A percentile compares a stretch with the other conserved stretches of the same genome.
phyloP scores from a whole-genome alignment of 2,888 invertebrate genomes.

The Elmis aenea region DNA sequence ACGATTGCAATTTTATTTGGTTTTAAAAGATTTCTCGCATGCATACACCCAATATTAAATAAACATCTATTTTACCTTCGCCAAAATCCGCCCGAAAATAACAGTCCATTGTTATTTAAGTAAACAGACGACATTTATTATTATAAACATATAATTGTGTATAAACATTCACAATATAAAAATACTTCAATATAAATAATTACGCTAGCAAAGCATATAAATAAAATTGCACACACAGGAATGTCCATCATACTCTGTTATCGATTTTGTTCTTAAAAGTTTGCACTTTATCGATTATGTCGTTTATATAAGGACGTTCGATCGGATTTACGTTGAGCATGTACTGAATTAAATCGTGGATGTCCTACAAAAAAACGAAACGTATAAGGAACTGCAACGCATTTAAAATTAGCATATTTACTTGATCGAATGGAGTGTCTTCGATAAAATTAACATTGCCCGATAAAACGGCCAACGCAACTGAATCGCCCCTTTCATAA shows the following conservation, averaged over 20 bases:
- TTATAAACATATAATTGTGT: too few relatives aligned
- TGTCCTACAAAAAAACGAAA: slow-evolving; percentile 50
- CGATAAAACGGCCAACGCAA: slow-evolving; percentile 77
- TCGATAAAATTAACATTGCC: slow-evolving; percentile 69
- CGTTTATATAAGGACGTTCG: slow-evolving; percentile 72
- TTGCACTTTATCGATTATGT: slow-evolving; percentile 60
- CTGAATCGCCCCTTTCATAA: slow-evolving; percentile 80
- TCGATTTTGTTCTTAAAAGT: slow-evolving; percentile 55
- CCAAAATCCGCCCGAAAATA: too few relatives aligned
- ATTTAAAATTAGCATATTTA: slow-evolving; percentile 27
- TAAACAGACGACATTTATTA: too few relatives aligned
- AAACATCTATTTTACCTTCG: too few relatives aligned
- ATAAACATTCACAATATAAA: too few relatives aligned
- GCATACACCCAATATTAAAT: too few relatives aligned
- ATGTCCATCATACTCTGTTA: slow-evolving; percentile 54
- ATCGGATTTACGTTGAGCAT: slow-evolving; percentile 71
- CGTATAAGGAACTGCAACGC: background rate
- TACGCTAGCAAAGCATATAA: too few relatives aligned
- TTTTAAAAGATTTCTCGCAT: too few relatives aligned
- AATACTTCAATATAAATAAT: too few relatives aligned
- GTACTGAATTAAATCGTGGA: slow-evolving; percentile 63
- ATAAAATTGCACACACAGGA: too few relatives aligned
- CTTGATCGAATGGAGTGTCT: slow-evolving; percentile 59
- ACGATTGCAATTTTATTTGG: too few relatives aligned
- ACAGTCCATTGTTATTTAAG: too few relatives aligned